Percentiles rank a stretch among this genome's conserved stretches.
Conservation (phyloP, 2,113 vertebrate species). For the Mixornis gularis region DNA sequence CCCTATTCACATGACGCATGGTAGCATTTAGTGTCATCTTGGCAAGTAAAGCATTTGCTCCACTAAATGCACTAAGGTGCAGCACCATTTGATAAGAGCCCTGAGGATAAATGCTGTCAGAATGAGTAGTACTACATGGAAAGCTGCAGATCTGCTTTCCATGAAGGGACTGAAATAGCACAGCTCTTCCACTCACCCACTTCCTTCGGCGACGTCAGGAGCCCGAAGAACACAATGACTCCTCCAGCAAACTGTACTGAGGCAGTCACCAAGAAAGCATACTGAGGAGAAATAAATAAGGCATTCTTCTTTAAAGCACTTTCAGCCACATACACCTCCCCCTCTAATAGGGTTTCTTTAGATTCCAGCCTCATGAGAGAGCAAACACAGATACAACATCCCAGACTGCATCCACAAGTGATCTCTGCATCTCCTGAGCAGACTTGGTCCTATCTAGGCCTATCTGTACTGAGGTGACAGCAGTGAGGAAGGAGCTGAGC, state of each 20-base stretch:
- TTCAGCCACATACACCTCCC: background rate
- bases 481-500: background rate
- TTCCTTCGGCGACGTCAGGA: constrained; percentile 91
- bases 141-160: background rate
- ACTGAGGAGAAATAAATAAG: constrained; percentile 68
- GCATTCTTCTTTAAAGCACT: background rate
- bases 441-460: background rate
- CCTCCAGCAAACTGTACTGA: constrained; percentile 94
- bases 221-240: constrained; percentile 91
- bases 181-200: constrained; percentile 79
- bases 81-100: background rate
- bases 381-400: background rate
- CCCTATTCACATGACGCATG: fast-evolving
- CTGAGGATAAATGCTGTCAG: background rate
- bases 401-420: background rate
- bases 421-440: background rate
- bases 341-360: background rate
- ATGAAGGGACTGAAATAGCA: background rate
- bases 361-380: background rate
- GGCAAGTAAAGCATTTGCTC: background rate
- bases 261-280: constrained; percentile 93
- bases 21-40: background rate
- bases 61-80: background rate
- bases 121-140: background rate
- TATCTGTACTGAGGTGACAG: background rate